Conservation (phyloP, 2,797 vertebrate genomes). For the Nasua narica region DNA sequence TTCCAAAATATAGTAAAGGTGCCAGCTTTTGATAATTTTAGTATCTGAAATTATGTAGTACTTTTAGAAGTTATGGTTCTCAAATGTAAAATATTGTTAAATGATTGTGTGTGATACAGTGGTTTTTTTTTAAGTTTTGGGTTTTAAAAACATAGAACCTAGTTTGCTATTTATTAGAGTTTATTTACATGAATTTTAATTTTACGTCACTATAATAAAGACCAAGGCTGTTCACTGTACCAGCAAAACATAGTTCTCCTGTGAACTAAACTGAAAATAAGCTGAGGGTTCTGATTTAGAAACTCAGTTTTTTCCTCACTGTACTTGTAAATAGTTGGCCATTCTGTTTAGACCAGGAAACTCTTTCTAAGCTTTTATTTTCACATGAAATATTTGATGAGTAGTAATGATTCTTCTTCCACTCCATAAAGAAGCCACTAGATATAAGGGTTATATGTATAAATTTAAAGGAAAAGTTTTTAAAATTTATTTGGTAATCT, state of each 20-base stretch:
- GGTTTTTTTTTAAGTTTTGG: background rate
- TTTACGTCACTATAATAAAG: background rate
- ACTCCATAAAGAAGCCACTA: background rate
- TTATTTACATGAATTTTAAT: conserved; percentile 35
- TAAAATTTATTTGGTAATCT: conserved; percentile 8
- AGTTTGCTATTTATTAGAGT: background rate
- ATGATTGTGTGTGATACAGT: background rate
- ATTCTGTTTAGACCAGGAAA: background rate
- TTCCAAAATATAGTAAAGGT: conserved; percentile 5
- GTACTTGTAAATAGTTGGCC: background rate
- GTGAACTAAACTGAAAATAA: conserved; percentile 15
- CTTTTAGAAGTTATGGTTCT: background rate
- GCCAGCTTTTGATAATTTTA: conserved; percentile 27
- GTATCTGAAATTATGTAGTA: conserved; percentile 41
- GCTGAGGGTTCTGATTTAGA: conserved; percentile 1
- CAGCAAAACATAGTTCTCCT: conserved; percentile 4
- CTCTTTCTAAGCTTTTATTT: conserved; percentile 17
- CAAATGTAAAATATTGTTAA: background rate
- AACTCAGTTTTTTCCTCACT: background rate
- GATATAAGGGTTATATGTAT: background rate
- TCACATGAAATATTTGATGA: background rate
- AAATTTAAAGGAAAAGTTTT: conserved; percentile 36
- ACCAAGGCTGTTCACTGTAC: background rate
- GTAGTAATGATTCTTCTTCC: background rate
- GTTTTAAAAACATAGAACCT: background rate